Conservation (phyloP, 2,113 vertebrate species). For the Tupaia chinensis region DNA sequence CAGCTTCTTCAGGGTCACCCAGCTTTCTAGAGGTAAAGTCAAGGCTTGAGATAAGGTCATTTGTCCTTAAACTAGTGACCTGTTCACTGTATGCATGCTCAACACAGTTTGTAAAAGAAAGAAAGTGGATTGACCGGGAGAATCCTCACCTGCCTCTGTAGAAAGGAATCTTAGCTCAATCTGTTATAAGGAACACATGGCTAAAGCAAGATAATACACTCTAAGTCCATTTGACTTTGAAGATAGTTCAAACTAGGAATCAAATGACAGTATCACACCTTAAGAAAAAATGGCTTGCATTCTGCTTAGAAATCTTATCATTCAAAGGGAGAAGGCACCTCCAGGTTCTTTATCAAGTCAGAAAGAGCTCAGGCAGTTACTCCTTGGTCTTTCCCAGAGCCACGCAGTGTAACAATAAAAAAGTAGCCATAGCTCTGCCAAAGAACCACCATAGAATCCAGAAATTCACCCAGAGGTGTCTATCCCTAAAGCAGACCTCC, state of each 20-base stretch:
- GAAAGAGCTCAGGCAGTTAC: background rate
- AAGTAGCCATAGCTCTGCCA: background rate
- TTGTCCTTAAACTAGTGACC: background rate
- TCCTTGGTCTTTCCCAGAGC: background rate
- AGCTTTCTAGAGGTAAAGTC: background rate
- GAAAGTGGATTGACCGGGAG: background rate
- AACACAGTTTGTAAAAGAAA: background rate
- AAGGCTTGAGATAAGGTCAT: background rate
- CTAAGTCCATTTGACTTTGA: conserved; percentile 26
- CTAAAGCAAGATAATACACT: background rate
- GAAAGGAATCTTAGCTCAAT: background rate
- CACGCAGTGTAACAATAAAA: background rate
- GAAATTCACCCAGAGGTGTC: background rate
- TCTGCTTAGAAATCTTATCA: conserved; percentile 3
- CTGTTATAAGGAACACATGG: background rate
- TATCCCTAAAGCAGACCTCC: background rate
- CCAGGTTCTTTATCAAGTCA: background rate
- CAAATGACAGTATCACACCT: conserved; percentile 20
- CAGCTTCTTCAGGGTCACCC: background rate
- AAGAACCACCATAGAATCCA: background rate
- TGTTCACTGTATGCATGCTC: background rate
- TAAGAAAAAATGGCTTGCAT: conserved; percentile 25
- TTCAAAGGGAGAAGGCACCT: background rate
- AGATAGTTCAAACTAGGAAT: conserved; percentile 31
- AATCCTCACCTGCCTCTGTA: background rate